Percentiles rank a stretch among this genome's conserved stretches.
Evolutionary conservation across 2,888 invertebrate species (phyloP).

Genomic region (Phrixothrix hirtus): DNA sequence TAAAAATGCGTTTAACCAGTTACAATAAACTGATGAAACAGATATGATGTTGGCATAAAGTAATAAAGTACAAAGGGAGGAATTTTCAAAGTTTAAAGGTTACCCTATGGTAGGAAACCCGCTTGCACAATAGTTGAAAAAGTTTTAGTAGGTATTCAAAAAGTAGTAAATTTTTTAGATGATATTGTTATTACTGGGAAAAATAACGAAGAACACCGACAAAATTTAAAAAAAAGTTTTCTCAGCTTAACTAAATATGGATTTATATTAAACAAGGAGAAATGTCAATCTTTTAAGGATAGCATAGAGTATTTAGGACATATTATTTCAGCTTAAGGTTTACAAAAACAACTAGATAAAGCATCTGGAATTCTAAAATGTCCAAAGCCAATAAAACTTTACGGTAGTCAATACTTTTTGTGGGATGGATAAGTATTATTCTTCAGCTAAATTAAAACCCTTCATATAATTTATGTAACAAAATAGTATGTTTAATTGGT

Average conservation of each 20-base stretch:
- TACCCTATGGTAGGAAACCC: no score
- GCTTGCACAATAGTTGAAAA: no score
- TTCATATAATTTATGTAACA: no score
- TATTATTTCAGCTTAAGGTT: conserved; percentile 33
- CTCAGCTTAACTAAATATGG: conserved; percentile 12
- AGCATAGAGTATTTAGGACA: conserved; percentile 40
- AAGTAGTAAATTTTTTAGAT: conserved; percentile 36
- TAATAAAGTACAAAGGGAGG: no score
- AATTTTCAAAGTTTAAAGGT: no score
- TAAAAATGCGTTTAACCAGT: no score
- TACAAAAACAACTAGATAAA: conserved; percentile 9
- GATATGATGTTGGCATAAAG: no score
- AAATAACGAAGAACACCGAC: conserved; percentile 34
- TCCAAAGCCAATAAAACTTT: conserved; percentile 1
- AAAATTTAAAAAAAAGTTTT: conserved; percentile 36
- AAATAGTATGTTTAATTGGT: no score
- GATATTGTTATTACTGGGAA: conserved; percentile 42
- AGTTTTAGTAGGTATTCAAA: no score
- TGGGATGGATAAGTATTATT: conserved; percentile 8
- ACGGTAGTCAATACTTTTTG: conserved; percentile 1
- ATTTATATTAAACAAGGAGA: conserved; percentile 36
- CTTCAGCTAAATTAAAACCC: no score
- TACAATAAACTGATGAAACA: no score
- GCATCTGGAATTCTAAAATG: neutral
- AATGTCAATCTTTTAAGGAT: conserved; percentile 40